Evolutionary conservation across 2,113 vertebrate genomes (phyloP).

Genomic region (Rhineura floridana): DNA sequence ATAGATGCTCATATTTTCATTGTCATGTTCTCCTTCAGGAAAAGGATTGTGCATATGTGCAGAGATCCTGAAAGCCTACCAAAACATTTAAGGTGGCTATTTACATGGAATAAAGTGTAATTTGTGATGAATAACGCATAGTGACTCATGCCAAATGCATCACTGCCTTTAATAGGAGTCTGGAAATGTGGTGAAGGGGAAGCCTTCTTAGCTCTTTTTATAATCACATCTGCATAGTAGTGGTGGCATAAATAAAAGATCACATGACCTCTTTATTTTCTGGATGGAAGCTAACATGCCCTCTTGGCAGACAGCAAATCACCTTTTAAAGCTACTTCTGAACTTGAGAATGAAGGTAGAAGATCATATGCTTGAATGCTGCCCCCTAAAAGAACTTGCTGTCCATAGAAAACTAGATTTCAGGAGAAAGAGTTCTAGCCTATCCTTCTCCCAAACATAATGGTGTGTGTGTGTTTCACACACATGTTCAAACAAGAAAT

Average conservation of each 20-base stretch:
- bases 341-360: not conserved
- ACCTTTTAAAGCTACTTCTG: not conserved
- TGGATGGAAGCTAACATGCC: slow-evolving; percentile 36
- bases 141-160: slow-evolving; percentile 50
- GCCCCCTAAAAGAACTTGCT: not conserved
- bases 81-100: slow-evolving; percentile 28
- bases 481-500: not conserved
- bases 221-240: slow-evolving; percentile 28
- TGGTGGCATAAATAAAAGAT: slow-evolving; percentile 51
- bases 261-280: slow-evolving; percentile 22
- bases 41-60: slow-evolving; percentile 62
- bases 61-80: slow-evolving; percentile 22
- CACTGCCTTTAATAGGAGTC: slow-evolving; percentile 54
- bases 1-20: slow-evolving; percentile 60
- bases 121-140: slow-evolving; percentile 61
- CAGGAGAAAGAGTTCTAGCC: slow-evolving; percentile 41
- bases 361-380: slow-evolving; percentile 41
- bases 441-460: not conserved
- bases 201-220: slow-evolving; percentile 36
- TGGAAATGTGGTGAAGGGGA: slow-evolving; percentile 6
- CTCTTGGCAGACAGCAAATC: slow-evolving; percentile 37
- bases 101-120: slow-evolving; percentile 61
- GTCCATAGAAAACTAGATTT: not conserved
- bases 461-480: too few relatives aligned
- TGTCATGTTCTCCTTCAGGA: slow-evolving; percentile 61